Evolutionary conservation across 2,888 invertebrate genomes (phyloP).

Genomic region (Heteromurus nitidus): DNA sequence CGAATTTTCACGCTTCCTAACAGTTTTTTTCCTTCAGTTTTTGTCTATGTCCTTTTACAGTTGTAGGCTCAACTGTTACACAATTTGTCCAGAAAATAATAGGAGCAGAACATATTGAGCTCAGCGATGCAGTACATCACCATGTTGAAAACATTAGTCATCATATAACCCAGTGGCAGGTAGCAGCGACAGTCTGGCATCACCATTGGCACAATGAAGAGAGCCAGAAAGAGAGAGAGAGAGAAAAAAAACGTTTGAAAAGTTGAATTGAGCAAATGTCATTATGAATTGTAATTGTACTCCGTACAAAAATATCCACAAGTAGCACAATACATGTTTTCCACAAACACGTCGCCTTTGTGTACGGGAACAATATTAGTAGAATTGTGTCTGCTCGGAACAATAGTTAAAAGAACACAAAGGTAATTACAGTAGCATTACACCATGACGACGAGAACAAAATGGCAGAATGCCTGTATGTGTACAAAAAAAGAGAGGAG

Average conservation of each 20-base stretch:
- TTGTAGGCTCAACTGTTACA: no score
- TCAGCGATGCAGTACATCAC: neutral
- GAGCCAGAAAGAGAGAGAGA: constrained; percentile 17
- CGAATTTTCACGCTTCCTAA: constrained; percentile 5
- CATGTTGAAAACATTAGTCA: constrained; percentile 1
- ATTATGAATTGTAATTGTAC: constrained; percentile 1
- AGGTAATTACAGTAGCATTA: neutral
- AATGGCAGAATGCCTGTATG: neutral
- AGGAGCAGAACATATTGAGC: neutral
- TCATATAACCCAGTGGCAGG: neutral
- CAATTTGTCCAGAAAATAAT: neutral
- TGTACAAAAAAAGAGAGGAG: neutral
- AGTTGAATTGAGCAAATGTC: neutral
- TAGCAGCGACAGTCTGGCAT: neutral
- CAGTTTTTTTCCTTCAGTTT: neutral
- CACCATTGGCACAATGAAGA: neutral
- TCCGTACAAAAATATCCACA: constrained; percentile 1
- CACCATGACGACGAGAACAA: neutral
- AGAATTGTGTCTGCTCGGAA: no score
- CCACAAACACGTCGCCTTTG: constrained; percentile 9
- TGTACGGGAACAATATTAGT: no score
- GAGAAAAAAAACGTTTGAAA: neutral
- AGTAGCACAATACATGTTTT: constrained; percentile 1
- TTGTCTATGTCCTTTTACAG: neutral
- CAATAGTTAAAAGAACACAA: neutral